Conservation (phyloP, 1,140 invertebrate species). For the Battus philenor region DNA sequence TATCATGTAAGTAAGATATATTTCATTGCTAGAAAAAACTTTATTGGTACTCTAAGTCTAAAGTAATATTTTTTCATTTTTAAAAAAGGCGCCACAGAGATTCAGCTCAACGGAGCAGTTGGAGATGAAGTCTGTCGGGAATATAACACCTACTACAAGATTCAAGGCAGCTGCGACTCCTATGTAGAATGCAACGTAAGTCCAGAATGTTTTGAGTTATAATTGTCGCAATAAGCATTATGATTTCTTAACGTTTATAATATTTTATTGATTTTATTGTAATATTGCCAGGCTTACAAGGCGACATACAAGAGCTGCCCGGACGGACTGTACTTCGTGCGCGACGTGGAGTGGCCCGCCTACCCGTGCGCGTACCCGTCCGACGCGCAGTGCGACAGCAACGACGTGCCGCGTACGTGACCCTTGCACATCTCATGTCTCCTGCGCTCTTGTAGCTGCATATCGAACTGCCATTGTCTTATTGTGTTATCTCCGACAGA, state of each 20-base stretch:
- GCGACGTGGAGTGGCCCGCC: conserved; percentile 77
- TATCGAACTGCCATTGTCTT: conserved; percentile 1
- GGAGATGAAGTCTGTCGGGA: conserved; percentile 17
- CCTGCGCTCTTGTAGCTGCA: background rate
- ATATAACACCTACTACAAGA: conserved; percentile 66
- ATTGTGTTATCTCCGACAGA: conserved; percentile 30
- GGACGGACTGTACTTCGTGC: conserved; percentile 87
- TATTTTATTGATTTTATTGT: background rate
- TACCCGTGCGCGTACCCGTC: conserved; percentile 90
- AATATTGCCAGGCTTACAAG: conserved; percentile 32
- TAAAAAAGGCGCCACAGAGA: no score
- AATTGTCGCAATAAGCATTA: no score
- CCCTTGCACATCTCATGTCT: background rate
- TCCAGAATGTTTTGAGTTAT: conserved; percentile 3
- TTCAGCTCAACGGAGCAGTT: background rate
- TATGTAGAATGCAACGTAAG: conserved; percentile 74
- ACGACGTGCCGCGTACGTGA: conserved; percentile 81
- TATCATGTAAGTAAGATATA: conserved; percentile 20
- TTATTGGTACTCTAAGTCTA: no score
- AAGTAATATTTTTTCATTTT: no score
- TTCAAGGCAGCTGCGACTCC: conserved; percentile 83
- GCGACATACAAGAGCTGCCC: conserved; percentile 76
- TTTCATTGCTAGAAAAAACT: background rate
- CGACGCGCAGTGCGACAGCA: conserved; percentile 83
- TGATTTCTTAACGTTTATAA: no score